phyloP scores from a whole-genome alignment of 2,113 vertebrate genomes.

The Paedocypris sp. region DNA sequence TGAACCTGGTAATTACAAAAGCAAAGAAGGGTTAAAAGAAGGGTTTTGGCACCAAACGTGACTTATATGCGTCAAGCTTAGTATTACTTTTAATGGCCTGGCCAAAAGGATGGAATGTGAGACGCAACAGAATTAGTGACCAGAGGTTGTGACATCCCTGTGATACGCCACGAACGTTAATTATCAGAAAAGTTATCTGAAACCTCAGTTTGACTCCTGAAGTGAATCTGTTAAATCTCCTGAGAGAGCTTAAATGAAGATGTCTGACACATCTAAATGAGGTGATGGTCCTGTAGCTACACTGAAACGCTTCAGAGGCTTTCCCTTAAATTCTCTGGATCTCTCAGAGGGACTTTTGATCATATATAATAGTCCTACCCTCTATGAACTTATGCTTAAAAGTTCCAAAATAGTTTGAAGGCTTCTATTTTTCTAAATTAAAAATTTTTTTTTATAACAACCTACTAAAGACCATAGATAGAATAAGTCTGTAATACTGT shows the following conservation, averaged over 20 bases:
- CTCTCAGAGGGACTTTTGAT: neutral
- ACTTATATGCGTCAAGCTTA: constrained; percentile 26
- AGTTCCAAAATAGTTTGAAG: neutral
- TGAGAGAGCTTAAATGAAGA: neutral
- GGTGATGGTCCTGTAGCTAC: neutral
- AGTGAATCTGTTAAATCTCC: neutral
- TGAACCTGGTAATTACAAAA: constrained; percentile 31
- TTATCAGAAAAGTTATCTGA: neutral
- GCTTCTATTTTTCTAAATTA: too few relatives aligned
- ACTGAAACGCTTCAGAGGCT: neutral
- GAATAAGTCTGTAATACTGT: too few relatives aligned
- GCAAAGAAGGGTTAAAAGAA: constrained; percentile 7
- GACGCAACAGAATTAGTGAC: neutral
- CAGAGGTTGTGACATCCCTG: neutral
- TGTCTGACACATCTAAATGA: neutral
- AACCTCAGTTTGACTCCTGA: neutral
- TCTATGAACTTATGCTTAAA: neutral
- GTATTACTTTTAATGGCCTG: constrained; percentile 23
- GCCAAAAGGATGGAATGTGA: neutral
- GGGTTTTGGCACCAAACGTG: neutral
- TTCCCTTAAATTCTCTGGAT: neutral
- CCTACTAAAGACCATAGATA: too few relatives aligned
- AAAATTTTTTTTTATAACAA: too few relatives aligned
- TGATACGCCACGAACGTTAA: neutral
- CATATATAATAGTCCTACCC: neutral